These are phyloP conservation scores for Distichodus sexfasciatus DNA, from an alignment of 2,797 vertebrate genomes.

Conservation along the genomic window DNA sequence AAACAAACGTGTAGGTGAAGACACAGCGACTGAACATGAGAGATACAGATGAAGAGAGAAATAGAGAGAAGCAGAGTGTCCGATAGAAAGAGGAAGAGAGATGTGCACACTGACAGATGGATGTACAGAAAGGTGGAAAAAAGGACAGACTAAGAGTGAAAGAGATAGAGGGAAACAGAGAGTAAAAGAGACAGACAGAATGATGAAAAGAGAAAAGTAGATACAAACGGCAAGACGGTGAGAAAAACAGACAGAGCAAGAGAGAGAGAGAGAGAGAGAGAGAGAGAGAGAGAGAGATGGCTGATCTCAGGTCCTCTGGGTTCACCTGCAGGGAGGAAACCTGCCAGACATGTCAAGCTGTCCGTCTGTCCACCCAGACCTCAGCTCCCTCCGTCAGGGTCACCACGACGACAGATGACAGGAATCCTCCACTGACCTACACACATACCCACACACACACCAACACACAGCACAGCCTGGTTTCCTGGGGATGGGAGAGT, in stretches of 20 bases:
- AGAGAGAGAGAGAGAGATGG: constrained; percentile 26
- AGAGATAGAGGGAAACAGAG: neutral
- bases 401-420: constrained; percentile 48
- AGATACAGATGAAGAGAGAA: no score
- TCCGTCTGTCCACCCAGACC: no score
- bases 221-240: constrained; percentile 24
- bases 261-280: neutral
- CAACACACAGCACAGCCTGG: no score
- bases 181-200: neutral
- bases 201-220: neutral
- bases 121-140: neutral
- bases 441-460: constrained; percentile 18
- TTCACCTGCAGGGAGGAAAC: constrained; percentile 58
- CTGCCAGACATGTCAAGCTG: constrained; percentile 67
- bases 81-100: no score
- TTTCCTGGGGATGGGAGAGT: no score
- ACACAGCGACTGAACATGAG: no score
- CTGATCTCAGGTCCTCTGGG: constrained; percentile 53
- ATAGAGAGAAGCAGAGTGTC: no score
- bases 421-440: constrained; percentile 36
- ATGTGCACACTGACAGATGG: neutral
- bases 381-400: constrained; percentile 68
- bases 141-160: neutral
- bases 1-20: no score
- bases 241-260: neutral